Conservation (phyloP, 2,797 vertebrate genomes). For the Hafferia zeledoni region DNA sequence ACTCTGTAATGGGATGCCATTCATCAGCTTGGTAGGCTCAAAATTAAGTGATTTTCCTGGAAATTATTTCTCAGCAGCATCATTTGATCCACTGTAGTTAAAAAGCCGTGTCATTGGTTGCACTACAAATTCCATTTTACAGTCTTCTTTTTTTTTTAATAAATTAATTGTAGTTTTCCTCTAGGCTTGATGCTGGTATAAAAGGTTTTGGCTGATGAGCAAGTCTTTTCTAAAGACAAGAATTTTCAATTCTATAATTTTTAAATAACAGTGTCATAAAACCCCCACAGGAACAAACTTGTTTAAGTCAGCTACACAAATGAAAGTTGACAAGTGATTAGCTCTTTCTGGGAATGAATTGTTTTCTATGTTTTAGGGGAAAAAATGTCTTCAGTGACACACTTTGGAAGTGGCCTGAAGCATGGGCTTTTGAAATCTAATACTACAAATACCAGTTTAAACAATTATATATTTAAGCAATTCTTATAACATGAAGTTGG, state of each 20-base stretch:
- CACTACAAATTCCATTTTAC: slow-evolving; percentile 38
- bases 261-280: slow-evolving; percentile 15
- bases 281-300: slow-evolving; percentile 35
- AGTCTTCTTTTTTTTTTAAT: neutral
- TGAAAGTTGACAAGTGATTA: slow-evolving; percentile 56
- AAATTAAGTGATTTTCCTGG: slow-evolving; percentile 44
- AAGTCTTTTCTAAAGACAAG: slow-evolving; percentile 22
- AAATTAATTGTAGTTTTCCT: slow-evolving; percentile 51
- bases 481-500: neutral
- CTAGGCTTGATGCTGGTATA: slow-evolving; percentile 28
- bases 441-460: slow-evolving; percentile 10
- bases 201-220: slow-evolving; percentile 35
- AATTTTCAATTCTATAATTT: slow-evolving; percentile 37
- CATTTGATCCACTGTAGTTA: neutral
- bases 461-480: neutral
- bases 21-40: slow-evolving; percentile 15
- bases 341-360: slow-evolving; percentile 30
- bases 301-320: slow-evolving; percentile 47
- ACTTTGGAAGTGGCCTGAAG: slow-evolving; percentile 25
- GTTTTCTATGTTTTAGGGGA: neutral
- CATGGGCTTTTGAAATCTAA: neutral
- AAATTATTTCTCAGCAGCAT: slow-evolving; percentile 28
- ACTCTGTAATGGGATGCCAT: neutral
- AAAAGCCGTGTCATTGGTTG: neutral
- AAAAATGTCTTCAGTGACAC: slow-evolving; percentile 4